A percentile compares a stretch with the other conserved stretches of the same genome.
phyloP scores from a whole-genome alignment of 1,140 invertebrate species.

The Diachasmimorpha longicaudata region DNA sequence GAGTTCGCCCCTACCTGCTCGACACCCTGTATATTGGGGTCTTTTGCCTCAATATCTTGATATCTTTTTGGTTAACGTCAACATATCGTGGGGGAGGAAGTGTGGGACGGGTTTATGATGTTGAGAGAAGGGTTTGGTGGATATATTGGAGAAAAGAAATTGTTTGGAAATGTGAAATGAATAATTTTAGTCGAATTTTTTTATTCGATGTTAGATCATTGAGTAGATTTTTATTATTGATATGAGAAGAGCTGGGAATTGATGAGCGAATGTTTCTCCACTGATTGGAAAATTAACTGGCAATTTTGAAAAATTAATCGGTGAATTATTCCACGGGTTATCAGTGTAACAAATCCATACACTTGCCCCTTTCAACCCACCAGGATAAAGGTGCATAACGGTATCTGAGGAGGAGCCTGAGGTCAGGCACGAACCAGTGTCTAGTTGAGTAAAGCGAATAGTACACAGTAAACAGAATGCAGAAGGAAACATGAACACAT shows the following conservation, averaged over 20 bases:
- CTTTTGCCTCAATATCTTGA: neutral
- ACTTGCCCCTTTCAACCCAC: neutral
- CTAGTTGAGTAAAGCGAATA: neutral
- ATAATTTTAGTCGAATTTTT: neutral
- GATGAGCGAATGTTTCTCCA: neutral
- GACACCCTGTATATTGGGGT: neutral
- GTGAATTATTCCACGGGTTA: neutral
- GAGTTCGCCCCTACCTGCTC: too few species aligned
- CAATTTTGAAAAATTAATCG: neutral
- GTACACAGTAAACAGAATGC: neutral
- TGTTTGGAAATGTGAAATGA: neutral
- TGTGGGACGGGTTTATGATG: neutral
- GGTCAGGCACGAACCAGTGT: conserved; percentile 5
- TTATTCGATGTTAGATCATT: too few species aligned
- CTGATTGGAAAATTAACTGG: neutral
- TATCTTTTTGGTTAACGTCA: neutral
- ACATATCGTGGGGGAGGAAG: neutral
- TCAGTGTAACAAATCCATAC: neutral
- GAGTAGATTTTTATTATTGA: too few species aligned
- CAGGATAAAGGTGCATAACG: neutral
- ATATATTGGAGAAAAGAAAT: neutral
- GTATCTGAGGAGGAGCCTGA: neutral
- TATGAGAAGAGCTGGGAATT: neutral
- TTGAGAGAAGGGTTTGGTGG: neutral
- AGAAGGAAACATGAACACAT: neutral